Conservation (phyloP, 2,888 invertebrate species). For the Drosophila dives region DNA sequence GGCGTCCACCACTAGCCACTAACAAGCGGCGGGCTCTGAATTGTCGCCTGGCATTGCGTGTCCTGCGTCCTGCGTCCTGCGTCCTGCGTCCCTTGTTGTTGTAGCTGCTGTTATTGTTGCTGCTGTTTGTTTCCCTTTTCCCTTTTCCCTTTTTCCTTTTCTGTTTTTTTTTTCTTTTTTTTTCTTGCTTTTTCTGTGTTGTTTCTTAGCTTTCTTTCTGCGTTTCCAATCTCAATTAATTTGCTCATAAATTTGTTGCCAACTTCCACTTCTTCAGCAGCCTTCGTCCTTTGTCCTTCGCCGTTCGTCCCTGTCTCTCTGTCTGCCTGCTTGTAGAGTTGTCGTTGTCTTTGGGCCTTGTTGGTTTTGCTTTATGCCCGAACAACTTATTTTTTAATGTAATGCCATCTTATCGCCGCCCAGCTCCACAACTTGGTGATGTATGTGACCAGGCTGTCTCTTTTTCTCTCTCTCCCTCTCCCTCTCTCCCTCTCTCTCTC, state of each 20-base stretch:
- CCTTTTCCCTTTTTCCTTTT: slow-evolving; percentile 3
- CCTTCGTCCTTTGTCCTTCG: slow-evolving; percentile 7
- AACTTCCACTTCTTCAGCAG: slow-evolving; percentile 55
- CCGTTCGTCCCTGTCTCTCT: background rate
- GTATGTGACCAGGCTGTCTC: slow-evolving; percentile 60
- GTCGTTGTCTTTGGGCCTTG: slow-evolving; percentile 62
- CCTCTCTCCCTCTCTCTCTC: background rate
- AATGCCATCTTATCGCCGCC: slow-evolving; percentile 72
- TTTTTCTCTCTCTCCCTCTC: background rate
- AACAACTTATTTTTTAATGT: slow-evolving; percentile 72
- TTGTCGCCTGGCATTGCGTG: slow-evolving; percentile 66
- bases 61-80: slow-evolving; percentile 27
- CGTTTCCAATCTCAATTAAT: slow-evolving; percentile 82
- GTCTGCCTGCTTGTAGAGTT: slow-evolving; percentile 36
- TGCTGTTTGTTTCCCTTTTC: slow-evolving; percentile 28
- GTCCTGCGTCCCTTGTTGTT: slow-evolving; percentile 13
- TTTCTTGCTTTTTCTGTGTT: slow-evolving; percentile 16
- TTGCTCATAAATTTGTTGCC: slow-evolving; percentile 81
- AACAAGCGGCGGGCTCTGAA: slow-evolving; percentile 66
- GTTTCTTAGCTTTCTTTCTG: slow-evolving; percentile 61
- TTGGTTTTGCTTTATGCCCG: slow-evolving; percentile 73
- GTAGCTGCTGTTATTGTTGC: slow-evolving; percentile 10
- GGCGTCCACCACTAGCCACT: slow-evolving; percentile 64
- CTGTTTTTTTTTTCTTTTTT: slow-evolving; percentile 3
- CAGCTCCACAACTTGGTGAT: slow-evolving; percentile 51